A percentile compares a stretch with the other conserved stretches of the same genome.
phyloP scores from a whole-genome alignment of 92 coral and sea anemone genomes.

The Desmophyllum pertusum region DNA sequence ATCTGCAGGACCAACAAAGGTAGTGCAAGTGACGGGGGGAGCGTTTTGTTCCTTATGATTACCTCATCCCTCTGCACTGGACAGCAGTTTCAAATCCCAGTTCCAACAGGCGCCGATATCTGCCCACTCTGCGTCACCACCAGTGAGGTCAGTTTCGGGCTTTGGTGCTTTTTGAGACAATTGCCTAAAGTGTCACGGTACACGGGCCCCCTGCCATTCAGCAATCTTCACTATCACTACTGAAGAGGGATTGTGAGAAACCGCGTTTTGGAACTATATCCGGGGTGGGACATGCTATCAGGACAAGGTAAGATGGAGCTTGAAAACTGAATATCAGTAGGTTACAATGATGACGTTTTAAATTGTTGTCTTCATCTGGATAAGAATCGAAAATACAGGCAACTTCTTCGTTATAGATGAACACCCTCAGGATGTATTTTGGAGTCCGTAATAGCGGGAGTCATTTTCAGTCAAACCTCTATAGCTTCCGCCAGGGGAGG shows the following conservation, averaged over 20 bases:
- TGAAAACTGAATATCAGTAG: too few relatives aligned
- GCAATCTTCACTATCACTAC: slow-evolving; percentile 87
- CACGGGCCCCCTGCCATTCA: slow-evolving; percentile 71
- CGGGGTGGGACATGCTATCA: slow-evolving; percentile 68
- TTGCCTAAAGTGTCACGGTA: slow-evolving; percentile 67
- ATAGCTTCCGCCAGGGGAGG: too few relatives aligned
- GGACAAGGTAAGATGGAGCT: slow-evolving; percentile 62
- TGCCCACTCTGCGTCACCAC: slow-evolving; percentile 94
- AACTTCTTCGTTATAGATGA: too few relatives aligned
- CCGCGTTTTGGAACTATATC: slow-evolving; percentile 73
- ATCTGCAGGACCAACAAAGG: slow-evolving; percentile 74
- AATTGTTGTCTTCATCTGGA: too few relatives aligned
- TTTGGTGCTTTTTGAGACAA: too few relatives aligned
- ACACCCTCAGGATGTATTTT: too few relatives aligned
- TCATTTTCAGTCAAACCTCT: too few relatives aligned
- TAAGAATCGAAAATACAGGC: too few relatives aligned
- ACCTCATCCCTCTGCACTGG: slow-evolving; percentile 94
- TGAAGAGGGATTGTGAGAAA: slow-evolving; percentile 71
- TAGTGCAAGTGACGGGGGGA: slow-evolving; percentile 72
- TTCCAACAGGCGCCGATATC: slow-evolving; percentile 95
- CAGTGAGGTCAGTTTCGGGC: too few relatives aligned
- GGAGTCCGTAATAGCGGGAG: too few relatives aligned
- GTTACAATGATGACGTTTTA: too few relatives aligned
- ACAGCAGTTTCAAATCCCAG: slow-evolving; percentile 89
- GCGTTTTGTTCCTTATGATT: slow-evolving; percentile 89